Evolutionary conservation across 2,113 vertebrate genomes (phyloP), one percentile per base, ranked within the genome.

Genomic region (Trichomycterus rosablanca): DNA sequence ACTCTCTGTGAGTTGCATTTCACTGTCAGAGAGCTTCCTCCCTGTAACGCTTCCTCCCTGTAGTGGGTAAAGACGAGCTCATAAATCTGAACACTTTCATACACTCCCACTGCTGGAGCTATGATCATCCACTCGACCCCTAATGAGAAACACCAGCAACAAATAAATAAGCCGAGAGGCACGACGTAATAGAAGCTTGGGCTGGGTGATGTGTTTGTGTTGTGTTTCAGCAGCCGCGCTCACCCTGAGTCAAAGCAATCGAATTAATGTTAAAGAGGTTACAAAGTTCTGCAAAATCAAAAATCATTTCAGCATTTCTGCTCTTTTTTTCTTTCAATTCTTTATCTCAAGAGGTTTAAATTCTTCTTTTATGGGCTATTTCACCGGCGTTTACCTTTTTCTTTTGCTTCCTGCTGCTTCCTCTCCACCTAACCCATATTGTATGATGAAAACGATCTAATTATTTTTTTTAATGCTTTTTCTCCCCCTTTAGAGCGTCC

Each of bases 141-240:
- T 50, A 80, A 78, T 79, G 70, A 81, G 72, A 83, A 76, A 79
- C 77, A 45, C 64, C 53, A 61, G 66, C 48, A 68, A 70, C 75
- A 76, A 76, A 81, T 84, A 78, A 83, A 81, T 79, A 82, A 80
- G 59, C 74, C 39, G 71, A 18, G 26, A 51, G 19, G 59, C 60
- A 6, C 26, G 39, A 39, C 43, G 49, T 76, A 76, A 78, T 74
- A 67, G 75, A 80, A 73, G 71, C 19, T 8, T 11, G 30, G 49
- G 67, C 52, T 60, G 30, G 30, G 30, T 69, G 66, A 74, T 83
- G 7, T 7, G 26, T 7, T 30, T 30, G 7, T 3, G n/a, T n/a
- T n/a, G 73, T 69, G 49, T 74, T 79, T 74, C 63, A 74, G 72
- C 59, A 32, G 55, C 68, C 53, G 34, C 48, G n/a, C n/a, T n/a